phyloP scores from a whole-genome alignment of 2,888 invertebrate species.

The Labia minor region DNA sequence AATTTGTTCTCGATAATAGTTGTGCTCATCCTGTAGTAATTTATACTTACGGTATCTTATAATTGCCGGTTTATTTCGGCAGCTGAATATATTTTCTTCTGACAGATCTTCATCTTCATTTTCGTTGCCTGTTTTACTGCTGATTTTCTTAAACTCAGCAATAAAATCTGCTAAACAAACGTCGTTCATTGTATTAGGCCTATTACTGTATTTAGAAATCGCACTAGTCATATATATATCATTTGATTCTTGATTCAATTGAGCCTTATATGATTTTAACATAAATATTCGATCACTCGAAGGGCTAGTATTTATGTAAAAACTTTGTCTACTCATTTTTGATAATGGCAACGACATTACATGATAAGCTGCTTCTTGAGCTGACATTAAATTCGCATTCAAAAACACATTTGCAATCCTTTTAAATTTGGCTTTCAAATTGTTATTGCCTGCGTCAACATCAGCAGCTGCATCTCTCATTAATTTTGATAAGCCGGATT shows the following conservation, averaged over 20 bases:
- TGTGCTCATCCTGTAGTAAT: background rate
- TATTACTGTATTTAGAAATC: conserved; percentile 19
- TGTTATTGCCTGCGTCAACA: background rate
- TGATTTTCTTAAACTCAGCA: conserved; percentile 18
- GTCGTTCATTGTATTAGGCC: background rate
- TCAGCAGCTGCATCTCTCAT: background rate
- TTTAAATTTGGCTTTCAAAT: too few species aligned
- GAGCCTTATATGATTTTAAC: conserved; percentile 22
- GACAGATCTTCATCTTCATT: conserved; percentile 4
- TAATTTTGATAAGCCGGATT: too few species aligned
- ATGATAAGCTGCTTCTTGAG: conserved; percentile 28
- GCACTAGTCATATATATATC: conserved; percentile 23
- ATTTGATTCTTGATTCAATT: conserved; percentile 22
- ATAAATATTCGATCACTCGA: conserved; percentile 23
- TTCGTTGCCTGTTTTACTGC: too few species aligned
- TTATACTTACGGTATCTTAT: too few species aligned
- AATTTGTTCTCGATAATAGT: too few species aligned
- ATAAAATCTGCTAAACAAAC: conserved; percentile 25
- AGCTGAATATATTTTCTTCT: background rate
- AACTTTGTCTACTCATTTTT: too few species aligned
- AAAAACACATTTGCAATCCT: conserved; percentile 24
- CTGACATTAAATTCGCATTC: conserved; percentile 26
- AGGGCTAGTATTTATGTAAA: conserved; percentile 26
- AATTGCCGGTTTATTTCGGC: background rate
- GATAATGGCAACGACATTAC: conserved; percentile 26